Evolutionary conservation across 2,888 invertebrate genomes (phyloP), one percentile per base, ranked within the genome.

Genomic region (Lithophane socia): DNA sequence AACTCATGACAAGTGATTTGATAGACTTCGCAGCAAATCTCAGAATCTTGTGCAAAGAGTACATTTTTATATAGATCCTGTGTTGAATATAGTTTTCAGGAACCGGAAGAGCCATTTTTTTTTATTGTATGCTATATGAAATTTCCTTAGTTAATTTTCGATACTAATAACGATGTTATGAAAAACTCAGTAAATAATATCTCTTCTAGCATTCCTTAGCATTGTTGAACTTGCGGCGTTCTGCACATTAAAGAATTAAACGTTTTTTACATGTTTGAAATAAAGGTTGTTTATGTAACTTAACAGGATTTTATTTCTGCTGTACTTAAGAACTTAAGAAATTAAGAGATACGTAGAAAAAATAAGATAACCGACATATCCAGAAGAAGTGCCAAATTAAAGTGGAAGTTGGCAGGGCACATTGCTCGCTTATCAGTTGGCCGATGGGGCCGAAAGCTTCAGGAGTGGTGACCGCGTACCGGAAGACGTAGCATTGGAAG

Each of bases 261-360:
- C 58, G 47, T 73, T 73, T 72, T 73, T 1, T 71, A 29, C 1
- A 16, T 58, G 73, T 73, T 74, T 24, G 24, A 24, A 58, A 73
- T 73, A 42, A 74, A 74, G 56, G 0, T n/a, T 56, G 44, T 29
- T 69, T 12, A 29, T 12, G 2, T 44, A n/a, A 24, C 3, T 1
- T 37, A 24, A 18, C 16, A 12, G 24, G 4, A 12, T 73, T 73
- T 72, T 44, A 73, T 72, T 73, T 72, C 8, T 52, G 5, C 68
- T 42, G 37, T 37, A 37, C 37, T 3, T 37, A 37, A 18, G 16
- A n/a, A n/a, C 8, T 29, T 37, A 58, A 21, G 9, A 18, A 8
- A 52, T 18, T 52, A 52, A 8, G 2, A 18, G 18, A 52, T 18
- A 52, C 8, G 52, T 18, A 18, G 49, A 16, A 1, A 1, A 52